phyloP scores from a whole-genome alignment of 2,113 vertebrate genomes.

The Carettochelys insculpta region DNA sequence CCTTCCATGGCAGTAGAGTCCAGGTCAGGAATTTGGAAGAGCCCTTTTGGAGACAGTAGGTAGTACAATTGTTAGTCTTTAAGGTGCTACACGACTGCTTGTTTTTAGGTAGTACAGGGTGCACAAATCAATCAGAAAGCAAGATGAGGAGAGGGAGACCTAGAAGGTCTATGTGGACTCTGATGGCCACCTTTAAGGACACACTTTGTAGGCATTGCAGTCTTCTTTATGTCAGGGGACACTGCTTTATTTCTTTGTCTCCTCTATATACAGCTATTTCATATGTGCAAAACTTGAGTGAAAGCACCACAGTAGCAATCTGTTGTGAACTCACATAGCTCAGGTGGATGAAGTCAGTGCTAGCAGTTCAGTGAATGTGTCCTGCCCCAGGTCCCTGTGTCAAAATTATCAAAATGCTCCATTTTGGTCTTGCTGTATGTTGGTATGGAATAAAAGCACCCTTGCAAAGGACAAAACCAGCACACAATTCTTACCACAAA shows the following conservation, averaged over 20 bases:
- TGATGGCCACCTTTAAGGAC: background rate
- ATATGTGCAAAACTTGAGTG: background rate
- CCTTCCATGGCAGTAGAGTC: fast-evolving
- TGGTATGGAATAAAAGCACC: background rate
- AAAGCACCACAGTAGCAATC: background rate
- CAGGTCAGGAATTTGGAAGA: background rate
- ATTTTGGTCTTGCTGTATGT: background rate
- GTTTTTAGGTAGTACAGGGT: fast-evolving
- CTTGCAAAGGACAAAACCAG: background rate
- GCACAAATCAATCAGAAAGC: fast-evolving
- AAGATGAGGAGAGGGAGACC: background rate
- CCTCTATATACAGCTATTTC: background rate
- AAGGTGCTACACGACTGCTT: no score
- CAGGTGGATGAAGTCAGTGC: background rate
- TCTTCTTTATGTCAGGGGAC: background rate
- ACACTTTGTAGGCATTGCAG: background rate
- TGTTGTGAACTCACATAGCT: background rate
- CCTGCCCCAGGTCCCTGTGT: background rate
- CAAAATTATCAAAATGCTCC: background rate
- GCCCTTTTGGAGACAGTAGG: fast-evolving
- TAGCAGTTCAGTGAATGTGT: background rate
- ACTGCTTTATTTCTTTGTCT: background rate
- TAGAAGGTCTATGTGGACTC: fast-evolving
- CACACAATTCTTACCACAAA: no score
- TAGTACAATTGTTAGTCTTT: no score